Base-by-base conservation (phyloP, 1,140 invertebrate species). In the Aphaenogaster rudis region DNA sequence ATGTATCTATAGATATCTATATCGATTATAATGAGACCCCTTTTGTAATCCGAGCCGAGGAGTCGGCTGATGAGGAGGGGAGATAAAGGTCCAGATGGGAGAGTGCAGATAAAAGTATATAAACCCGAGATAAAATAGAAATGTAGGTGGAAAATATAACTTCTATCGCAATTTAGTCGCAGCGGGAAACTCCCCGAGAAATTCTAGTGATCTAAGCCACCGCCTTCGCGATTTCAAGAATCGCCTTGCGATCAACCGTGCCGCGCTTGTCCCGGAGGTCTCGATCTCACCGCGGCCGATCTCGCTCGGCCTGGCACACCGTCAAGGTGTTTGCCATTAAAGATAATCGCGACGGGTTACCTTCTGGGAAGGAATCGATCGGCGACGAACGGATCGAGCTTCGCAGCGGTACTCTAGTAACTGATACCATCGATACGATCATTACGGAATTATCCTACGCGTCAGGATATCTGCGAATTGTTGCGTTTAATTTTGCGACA, bases 401-500 rank as follows among this genome's bases (percentile, higher is more conserved):
- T 17, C 54, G 52, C 54, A 48, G 69, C 80, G 80, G 42, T 63
- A 81, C 76, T 76, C 69, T 76, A 74, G 80, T 84, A 84, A 84
- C 76, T 84, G 80, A 84, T 84, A 84, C 42, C 69, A 39, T 76
- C 80, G 28, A 81, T 71, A 57, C 78, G 21, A 71, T 81, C 79
- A 39, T 81, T 71, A 45, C 66, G 42, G 42, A 61, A 57, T 82
- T 82, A 82, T 74, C 67, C 54, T 39, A 36, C 21, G 13, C 80
- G 42, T 33, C 42, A 61, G 69, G 54, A 84, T 84, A 84, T 84
- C 80, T 84, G 80, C 80, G 54, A 76, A 84, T 76, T 61, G 69
- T 84, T 84, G 80, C 69, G 80, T 76, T 84, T 84, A 84, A 84
- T 76, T 76, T 84, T 76, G 74, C 80, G 28, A 76, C 80, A 48